Base-by-base conservation (phyloP, 2,797 vertebrate species). In the Trachops cirrhosus region DNA sequence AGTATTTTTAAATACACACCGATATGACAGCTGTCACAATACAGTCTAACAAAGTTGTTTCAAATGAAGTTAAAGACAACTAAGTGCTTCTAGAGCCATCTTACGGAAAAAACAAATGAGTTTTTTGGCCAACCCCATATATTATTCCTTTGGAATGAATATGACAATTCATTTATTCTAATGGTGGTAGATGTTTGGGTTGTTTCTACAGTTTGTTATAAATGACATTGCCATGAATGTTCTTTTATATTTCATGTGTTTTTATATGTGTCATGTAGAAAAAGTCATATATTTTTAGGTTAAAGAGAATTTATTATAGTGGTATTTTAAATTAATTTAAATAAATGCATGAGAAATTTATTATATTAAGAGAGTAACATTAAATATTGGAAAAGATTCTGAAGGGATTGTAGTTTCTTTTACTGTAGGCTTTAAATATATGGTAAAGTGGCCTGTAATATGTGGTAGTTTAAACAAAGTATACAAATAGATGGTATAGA, bases 281-380 rank as follows among this genome's bases (percentile, higher is more conserved):
- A 82, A 96, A 75, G 39, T 86, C n/a, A 26, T 92, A 82, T 77
- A 75, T 93, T 91, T 94, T 93, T 15, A 41, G 62, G 18, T 74
- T 94, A 78, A 95, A 71, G 54, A 54, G 78, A 86, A 78, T 41
- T 91, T 52, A 86, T 92, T 92, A 68, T 46, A 89, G 78, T 91
- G n/a, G 4, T 74, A 64, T 64, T 96, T 94, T 87, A 94, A 93
- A 32, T 80, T 41, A 91, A 74, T 84, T 80, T 89, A 86, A 64
- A 44, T 79, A 48, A 74, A 11, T 74, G 6, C 32, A n/a, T 86
- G 46, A 91, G 37, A 75, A 89, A 68, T 84, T 87, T 90, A 34
- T 92, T 78, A 32, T 73, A 48, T 97, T 18, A 26, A 59, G 50
- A 82, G 6, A 85, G 26, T 90, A 92, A 37, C 67, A 37, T 39